Percentiles rank a stretch among this genome's conserved stretches.
phyloP scores from a whole-genome alignment of 2,888 invertebrate genomes.

The Dynastes hyllus region DNA sequence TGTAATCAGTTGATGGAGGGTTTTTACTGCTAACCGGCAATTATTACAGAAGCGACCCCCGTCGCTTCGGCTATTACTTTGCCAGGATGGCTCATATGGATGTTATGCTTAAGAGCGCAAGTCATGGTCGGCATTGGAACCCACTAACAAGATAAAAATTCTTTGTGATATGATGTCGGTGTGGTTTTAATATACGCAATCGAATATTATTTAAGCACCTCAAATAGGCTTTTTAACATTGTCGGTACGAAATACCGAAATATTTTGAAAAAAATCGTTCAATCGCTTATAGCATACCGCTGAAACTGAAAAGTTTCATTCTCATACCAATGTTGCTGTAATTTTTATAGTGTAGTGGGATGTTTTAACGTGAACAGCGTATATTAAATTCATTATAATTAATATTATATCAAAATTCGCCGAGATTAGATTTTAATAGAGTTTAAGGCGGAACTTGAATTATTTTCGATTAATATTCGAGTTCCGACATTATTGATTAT shows the following conservation, averaged over 20 bases:
- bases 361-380: no score
- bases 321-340: no score
- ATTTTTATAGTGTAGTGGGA: no score
- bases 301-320: no score
- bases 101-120: conserved; percentile 33
- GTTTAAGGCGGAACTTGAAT: no score
- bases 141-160: conserved; percentile 44
- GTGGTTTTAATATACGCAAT: conserved; percentile 32
- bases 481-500: no score
- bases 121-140: conserved; percentile 42
- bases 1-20: conserved; percentile 50
- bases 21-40: conserved; percentile 51
- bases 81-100: conserved; percentile 34
- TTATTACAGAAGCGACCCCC: conserved; percentile 52
- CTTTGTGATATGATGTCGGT: conserved; percentile 29
- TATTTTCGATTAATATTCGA: no score
- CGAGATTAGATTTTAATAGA: no score
- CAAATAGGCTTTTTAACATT: conserved; percentile 4
- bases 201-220: conserved; percentile 18
- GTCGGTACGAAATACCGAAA: not conserved
- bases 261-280: not conserved
- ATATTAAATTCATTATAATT: no score
- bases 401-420: no score
- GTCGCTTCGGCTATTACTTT: conserved; percentile 37
- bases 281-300: no score